Conservation (phyloP, 2,888 invertebrate species). For the Melanophora roralis region DNA sequence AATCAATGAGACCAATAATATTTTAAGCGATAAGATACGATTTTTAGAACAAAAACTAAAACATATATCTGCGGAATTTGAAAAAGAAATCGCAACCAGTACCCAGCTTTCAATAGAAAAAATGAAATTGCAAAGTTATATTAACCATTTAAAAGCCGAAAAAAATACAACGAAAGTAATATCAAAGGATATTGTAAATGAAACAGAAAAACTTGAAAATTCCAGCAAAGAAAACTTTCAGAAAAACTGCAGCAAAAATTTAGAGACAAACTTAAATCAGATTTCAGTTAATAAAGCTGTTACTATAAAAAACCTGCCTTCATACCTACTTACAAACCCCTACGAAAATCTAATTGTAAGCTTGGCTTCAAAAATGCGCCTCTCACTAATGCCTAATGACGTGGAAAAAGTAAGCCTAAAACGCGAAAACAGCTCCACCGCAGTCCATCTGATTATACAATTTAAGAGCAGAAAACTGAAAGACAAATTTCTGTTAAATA, state of each 20-base stretch:
- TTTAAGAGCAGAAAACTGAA: slow-evolving; percentile 40
- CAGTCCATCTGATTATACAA: slow-evolving; percentile 21
- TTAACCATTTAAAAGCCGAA: background rate
- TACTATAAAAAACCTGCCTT: slow-evolving; percentile 5
- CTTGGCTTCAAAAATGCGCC: slow-evolving; percentile 18
- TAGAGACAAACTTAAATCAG: too few relatives aligned
- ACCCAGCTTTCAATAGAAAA: slow-evolving; percentile 44
- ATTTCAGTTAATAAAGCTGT: background rate
- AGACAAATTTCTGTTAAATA: slow-evolving; percentile 42
- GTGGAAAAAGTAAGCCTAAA: slow-evolving; percentile 12
- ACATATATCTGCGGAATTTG: slow-evolving; percentile 27
- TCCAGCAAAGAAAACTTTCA: too few relatives aligned
- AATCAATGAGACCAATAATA: background rate
- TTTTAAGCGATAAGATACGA: slow-evolving; percentile 4
- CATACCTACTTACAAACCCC: background rate
- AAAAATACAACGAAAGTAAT: too few relatives aligned
- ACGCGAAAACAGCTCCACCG: background rate
- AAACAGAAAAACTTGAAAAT: background rate
- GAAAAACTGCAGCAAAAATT: background rate
- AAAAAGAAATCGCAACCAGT: slow-evolving; percentile 27
- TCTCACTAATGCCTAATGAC: background rate
- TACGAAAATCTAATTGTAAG: slow-evolving; percentile 16
- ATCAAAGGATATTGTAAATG: background rate
- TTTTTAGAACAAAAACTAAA: slow-evolving; percentile 45
- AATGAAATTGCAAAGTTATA: slow-evolving; percentile 29